A percentile compares a stretch with the other conserved stretches of the same genome.
Conservation (phyloP, 2,888 invertebrate species). For the Andrena minutula region DNA sequence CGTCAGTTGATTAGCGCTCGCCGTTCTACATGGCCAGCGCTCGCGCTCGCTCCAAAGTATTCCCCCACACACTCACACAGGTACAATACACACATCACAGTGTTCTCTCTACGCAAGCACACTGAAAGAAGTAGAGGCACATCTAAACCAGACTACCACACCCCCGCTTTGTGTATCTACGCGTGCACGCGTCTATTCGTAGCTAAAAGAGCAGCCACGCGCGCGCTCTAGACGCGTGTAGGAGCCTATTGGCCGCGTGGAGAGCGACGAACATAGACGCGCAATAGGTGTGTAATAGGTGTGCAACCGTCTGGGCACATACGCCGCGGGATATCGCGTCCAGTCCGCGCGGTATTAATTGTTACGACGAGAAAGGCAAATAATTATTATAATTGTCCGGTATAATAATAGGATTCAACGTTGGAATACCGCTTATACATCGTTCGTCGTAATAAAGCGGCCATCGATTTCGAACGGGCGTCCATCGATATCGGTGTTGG, state of each 20-base stretch:
- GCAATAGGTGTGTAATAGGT: slow-evolving; percentile 34
- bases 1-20: slow-evolving; percentile 74
- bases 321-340: slow-evolving; percentile 74
- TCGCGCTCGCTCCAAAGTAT: slow-evolving; percentile 11
- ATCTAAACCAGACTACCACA: neutral
- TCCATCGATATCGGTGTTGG: slow-evolving; percentile 72
- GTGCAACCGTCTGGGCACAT: slow-evolving; percentile 51
- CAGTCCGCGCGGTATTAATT: slow-evolving; percentile 80
- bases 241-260: slow-evolving; percentile 2
- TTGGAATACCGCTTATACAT: slow-evolving; percentile 74
- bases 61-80: neutral
- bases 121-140: neutral
- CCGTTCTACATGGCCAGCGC: slow-evolving; percentile 34
- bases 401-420: slow-evolving; percentile 81
- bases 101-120: neutral
- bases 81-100: neutral
- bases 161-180: neutral
- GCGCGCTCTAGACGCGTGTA: slow-evolving; percentile 8
- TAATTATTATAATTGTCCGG: slow-evolving; percentile 84
- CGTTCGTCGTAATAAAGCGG: slow-evolving; percentile 76
- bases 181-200: slow-evolving; percentile 8
- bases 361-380: slow-evolving; percentile 83
- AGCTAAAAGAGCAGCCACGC: slow-evolving; percentile 7
- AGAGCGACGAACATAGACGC: neutral
- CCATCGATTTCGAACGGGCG: slow-evolving; percentile 72